Evolutionary conservation across 2,113 vertebrate genomes (phyloP).

Genomic region (Halcyon senegalensis): DNA sequence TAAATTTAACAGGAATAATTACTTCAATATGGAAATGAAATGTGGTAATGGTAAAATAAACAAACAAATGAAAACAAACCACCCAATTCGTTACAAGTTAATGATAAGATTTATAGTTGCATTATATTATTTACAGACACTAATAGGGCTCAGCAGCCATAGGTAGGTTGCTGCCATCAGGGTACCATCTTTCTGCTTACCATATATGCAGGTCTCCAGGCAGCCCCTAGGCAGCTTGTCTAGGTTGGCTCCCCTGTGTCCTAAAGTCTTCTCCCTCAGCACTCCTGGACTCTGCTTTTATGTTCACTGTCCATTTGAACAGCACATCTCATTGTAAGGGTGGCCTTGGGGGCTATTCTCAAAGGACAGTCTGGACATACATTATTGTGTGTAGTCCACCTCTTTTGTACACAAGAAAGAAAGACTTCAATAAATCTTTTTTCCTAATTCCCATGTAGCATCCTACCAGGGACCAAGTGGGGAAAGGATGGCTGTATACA

Average conservation of each 20-base stretch:
- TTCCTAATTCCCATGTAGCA: not conserved
- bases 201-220: not conserved
- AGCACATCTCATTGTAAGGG: conserved; percentile 10
- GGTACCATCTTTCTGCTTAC: not conserved
- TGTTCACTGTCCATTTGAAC: not conserved
- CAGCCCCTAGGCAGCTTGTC: not conserved
- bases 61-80: no score
- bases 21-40: not conserved
- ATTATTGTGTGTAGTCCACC: not conserved
- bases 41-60: not conserved
- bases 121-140: not conserved
- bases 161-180: not conserved
- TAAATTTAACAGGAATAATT: not conserved
- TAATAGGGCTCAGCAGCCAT: not conserved
- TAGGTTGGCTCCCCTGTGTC: not conserved
- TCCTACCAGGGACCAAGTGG: not conserved
- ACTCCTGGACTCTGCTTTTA: not conserved
- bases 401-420: conserved; percentile 23
- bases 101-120: not conserved
- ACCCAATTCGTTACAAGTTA: not conserved
- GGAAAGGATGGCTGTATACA: not conserved
- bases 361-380: conserved; percentile 34
- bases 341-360: conserved; percentile 32
- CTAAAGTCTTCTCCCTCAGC: not conserved
- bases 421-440: conserved; percentile 15